phyloP scores from a whole-genome alignment of 2,113 vertebrate species.

The Triplophysa dalaica region DNA sequence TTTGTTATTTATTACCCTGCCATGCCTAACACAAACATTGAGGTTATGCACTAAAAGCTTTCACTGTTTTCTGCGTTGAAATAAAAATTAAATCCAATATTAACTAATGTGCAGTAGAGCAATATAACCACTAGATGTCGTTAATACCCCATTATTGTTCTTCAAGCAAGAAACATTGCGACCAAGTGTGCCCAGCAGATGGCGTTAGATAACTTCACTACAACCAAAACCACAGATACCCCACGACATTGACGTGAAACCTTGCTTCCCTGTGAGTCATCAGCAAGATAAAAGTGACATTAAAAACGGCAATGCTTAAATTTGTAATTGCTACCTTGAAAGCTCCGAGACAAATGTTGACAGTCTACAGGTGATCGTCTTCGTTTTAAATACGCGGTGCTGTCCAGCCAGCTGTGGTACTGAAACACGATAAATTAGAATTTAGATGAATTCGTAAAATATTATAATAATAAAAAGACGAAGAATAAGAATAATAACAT shows the following conservation, averaged over 20 bases:
- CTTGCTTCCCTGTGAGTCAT: neutral
- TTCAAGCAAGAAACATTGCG: neutral
- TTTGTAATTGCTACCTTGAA: neutral
- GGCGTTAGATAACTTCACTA: constrained; percentile 15
- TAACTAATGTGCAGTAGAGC: neutral
- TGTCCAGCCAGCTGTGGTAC: constrained; percentile 61
- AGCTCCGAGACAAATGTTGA: neutral
- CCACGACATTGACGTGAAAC: neutral
- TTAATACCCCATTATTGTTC: constrained; percentile 5
- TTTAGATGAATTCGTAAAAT: neutral
- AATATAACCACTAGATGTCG: constrained; percentile 62
- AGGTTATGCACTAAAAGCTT: too few relatives aligned
- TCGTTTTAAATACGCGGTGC: constrained; percentile 37
- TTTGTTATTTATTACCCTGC: too few relatives aligned
- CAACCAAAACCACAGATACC: neutral
- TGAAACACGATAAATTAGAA: constrained; percentile 47
- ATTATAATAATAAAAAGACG: neutral
- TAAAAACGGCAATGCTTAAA: neutral
- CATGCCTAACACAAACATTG: too few relatives aligned
- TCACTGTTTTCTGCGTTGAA: neutral
- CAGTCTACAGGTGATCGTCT: neutral
- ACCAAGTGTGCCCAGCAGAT: constrained; percentile 7
- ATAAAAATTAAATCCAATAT: neutral
- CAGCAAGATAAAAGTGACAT: neutral
- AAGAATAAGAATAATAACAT: neutral